Conservation (phyloP, 2,113 vertebrate species). For the Gopherus evgoodei region DNA sequence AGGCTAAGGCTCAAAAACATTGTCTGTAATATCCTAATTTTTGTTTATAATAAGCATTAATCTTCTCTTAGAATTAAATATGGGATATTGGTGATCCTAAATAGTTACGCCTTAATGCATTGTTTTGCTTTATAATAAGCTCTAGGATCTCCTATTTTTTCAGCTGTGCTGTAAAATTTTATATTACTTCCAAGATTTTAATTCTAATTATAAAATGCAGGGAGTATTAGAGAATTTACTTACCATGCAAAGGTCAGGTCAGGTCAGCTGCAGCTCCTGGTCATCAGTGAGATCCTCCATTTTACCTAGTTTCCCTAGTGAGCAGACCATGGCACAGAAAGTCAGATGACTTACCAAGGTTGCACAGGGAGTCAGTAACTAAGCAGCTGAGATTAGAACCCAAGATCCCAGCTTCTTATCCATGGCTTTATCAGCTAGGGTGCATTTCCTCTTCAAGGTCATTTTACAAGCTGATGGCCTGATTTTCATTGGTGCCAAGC, state of each 20-base stretch:
- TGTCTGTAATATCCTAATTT: rapidly evolving
- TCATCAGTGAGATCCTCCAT: background rate
- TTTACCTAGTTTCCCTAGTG: background rate
- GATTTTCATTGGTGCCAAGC: background rate
- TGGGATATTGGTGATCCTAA: background rate
- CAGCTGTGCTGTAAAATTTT: background rate
- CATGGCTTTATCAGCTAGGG: background rate
- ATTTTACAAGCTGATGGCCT: background rate
- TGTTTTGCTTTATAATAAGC: background rate
- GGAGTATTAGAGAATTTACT: background rate
- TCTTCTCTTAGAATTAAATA: background rate
- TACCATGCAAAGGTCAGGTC: constrained; percentile 32
- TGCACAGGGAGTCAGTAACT: background rate
- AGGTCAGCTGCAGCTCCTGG: background rate
- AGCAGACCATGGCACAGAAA: background rate
- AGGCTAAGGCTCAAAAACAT: rapidly evolving
- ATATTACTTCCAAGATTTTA: background rate
- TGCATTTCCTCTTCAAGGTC: background rate
- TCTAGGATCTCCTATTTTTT: background rate
- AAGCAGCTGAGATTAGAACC: background rate
- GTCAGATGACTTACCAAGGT: rapidly evolving
- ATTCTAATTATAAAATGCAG: background rate
- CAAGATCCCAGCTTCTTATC: background rate
- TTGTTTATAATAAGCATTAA: background rate
- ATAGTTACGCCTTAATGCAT: background rate